A percentile compares a stretch with the other conserved stretches of the same genome.
phyloP scores from a whole-genome alignment of 2,888 invertebrate genomes.

The Orchesellides sinensis region DNA sequence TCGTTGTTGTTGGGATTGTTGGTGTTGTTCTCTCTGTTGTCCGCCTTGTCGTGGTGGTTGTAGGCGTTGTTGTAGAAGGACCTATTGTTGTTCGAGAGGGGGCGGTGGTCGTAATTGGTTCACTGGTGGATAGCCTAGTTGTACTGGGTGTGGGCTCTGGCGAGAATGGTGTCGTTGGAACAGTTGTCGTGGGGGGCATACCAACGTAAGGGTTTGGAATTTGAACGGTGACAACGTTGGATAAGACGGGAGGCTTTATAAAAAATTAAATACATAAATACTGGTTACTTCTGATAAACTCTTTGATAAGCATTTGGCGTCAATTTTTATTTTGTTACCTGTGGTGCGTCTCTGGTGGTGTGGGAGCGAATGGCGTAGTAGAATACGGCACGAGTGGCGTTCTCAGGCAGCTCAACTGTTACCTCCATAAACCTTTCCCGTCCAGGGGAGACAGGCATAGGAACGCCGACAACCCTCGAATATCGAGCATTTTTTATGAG shows the following conservation, averaged over 20 bases:
- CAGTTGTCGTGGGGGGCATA: constrained; percentile 12
- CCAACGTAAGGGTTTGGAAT: not conserved
- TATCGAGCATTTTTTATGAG: not conserved
- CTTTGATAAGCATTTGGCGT: too few relatives aligned
- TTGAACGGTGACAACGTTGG: too few relatives aligned
- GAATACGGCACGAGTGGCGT: too few relatives aligned
- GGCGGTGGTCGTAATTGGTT: not conserved
- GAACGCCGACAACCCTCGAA: not conserved
- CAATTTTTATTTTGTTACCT: too few relatives aligned
- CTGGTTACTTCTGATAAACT: too few relatives aligned
- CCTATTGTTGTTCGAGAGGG: not conserved
- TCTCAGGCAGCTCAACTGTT: not conserved
- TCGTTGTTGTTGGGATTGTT: not conserved
- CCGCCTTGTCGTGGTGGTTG: not conserved
- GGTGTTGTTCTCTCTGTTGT: not conserved
- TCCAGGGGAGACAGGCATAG: not conserved
- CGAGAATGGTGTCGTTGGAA: not conserved
- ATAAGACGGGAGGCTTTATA: too few relatives aligned
- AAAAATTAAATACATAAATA: too few relatives aligned
- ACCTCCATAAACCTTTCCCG: not conserved
- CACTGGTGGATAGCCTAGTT: not conserved
- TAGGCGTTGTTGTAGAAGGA: not conserved
- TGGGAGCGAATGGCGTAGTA: constrained; percentile 3
- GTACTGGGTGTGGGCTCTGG: not conserved
- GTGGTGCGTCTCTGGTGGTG: not conserved